A percentile compares a stretch with the other conserved stretches of the same genome.
Conservation (phyloP, 2,113 vertebrate genomes). For the Eulemur rufifrons region DNA sequence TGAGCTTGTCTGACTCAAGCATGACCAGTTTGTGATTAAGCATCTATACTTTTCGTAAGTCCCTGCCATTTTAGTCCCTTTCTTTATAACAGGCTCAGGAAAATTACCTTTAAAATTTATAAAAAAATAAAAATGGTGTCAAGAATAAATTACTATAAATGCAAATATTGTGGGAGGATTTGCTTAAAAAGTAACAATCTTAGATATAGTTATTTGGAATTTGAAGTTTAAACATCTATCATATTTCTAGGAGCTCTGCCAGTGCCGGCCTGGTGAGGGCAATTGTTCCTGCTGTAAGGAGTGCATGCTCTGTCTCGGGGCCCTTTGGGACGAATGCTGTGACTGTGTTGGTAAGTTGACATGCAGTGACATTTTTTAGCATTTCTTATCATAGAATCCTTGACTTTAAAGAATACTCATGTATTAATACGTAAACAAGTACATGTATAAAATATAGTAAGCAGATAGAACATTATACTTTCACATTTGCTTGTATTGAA, state of each 20-base stretch:
- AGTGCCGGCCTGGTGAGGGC: slow-evolving; percentile 95
- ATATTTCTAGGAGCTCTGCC: slow-evolving; percentile 94
- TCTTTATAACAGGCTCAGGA: neutral
- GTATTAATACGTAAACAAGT: neutral
- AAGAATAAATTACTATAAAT: slow-evolving; percentile 7
- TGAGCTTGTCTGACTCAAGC: neutral
- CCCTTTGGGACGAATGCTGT: slow-evolving; percentile 98
- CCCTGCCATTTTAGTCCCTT: neutral
- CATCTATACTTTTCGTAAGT: neutral
- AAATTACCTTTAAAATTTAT: neutral
- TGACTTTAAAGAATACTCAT: neutral
- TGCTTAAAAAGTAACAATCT: neutral
- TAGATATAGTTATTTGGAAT: neutral
- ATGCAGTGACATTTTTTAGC: neutral
- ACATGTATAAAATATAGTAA: neutral
- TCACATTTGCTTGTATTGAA: neutral
- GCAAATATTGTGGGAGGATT: neutral
- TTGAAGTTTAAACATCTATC: slow-evolving; percentile 30
- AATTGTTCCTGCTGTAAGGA: slow-evolving; percentile 99
- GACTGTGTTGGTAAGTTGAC: slow-evolving; percentile 96
- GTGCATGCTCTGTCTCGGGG: slow-evolving; percentile 97
- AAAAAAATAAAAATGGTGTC: neutral
- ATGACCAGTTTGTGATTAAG: neutral
- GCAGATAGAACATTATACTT: neutral
- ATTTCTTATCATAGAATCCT: neutral